Conservation (phyloP, 2,113 vertebrate genomes). For the Tyto alba region DNA sequence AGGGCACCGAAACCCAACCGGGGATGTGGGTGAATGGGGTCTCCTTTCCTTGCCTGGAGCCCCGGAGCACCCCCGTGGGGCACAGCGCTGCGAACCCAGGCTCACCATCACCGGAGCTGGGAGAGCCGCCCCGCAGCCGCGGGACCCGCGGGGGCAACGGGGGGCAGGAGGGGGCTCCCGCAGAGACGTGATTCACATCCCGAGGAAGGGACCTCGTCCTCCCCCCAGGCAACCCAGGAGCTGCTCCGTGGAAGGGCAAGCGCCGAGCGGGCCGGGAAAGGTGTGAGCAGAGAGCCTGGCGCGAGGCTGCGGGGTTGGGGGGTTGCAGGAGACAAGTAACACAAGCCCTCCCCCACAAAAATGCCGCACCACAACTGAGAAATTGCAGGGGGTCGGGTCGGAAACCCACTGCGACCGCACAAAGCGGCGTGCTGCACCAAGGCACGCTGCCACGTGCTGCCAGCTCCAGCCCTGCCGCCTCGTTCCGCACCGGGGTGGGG, state of each 20-base stretch:
- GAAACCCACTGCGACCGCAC: rapidly evolving
- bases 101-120: background rate
- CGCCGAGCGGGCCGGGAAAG: rapidly evolving
- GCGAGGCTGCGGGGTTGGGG: rapidly evolving
- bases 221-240: background rate
- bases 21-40: rapidly evolving
- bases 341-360: rapidly evolving
- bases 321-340: rapidly evolving
- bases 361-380: rapidly evolving
- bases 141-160: background rate
- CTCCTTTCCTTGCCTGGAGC: background rate
- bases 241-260: background rate
- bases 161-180: background rate
- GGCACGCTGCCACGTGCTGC: rapidly evolving
- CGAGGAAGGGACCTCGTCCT: conserved; percentile 45
- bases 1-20: rapidly evolving
- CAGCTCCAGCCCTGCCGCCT: background rate
- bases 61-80: background rate
- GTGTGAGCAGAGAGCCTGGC: rapidly evolving
- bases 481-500: rapidly evolving
- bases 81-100: rapidly evolving
- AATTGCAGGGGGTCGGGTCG: background rate
- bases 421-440: rapidly evolving
- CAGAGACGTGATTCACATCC: conserved; percentile 32
- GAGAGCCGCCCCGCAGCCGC: background rate